Evolutionary conservation across 2,113 vertebrate genomes (phyloP).

Genomic region (Mesocricetus auratus): DNA sequence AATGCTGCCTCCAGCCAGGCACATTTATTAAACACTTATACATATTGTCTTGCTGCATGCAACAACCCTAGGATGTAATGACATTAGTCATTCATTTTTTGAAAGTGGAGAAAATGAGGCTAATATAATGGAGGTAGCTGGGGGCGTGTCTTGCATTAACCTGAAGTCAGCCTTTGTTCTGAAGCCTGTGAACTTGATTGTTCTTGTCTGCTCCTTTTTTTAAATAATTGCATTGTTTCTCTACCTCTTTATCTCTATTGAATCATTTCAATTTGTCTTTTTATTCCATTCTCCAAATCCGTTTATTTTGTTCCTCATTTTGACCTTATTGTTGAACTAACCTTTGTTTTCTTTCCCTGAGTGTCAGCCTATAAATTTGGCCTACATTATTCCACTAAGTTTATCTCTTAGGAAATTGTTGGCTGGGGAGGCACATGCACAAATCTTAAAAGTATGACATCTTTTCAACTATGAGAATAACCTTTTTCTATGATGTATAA

Average conservation of each 20-base stretch:
- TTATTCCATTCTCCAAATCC: constrained; percentile 31
- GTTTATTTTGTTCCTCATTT: constrained; percentile 46
- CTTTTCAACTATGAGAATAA: constrained; percentile 59
- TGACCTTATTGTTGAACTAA: constrained; percentile 44
- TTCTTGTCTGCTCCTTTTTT: not conserved
- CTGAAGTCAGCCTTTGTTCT: not conserved
- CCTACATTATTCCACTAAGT: constrained; percentile 10
- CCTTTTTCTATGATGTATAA: constrained; percentile 60
- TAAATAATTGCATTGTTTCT: constrained; percentile 2
- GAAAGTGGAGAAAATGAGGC: not conserved
- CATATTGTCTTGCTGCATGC: not conserved
- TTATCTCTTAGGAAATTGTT: constrained; percentile 60
- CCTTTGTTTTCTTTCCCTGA: constrained; percentile 39
- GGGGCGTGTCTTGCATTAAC: not conserved
- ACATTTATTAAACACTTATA: not conserved
- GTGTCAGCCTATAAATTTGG: constrained; percentile 27
- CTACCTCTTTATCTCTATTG: not conserved
- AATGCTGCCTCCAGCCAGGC: not conserved
- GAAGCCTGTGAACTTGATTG: not conserved
- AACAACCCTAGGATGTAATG: not conserved
- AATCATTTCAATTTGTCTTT: constrained; percentile 21
- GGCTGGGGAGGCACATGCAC: not conserved
- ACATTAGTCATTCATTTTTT: constrained; percentile 25
- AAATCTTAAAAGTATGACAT: constrained; percentile 47
- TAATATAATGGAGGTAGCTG: not conserved